phyloP scores from a whole-genome alignment of 1,140 invertebrate species.

The Platyscapa corneri region DNA sequence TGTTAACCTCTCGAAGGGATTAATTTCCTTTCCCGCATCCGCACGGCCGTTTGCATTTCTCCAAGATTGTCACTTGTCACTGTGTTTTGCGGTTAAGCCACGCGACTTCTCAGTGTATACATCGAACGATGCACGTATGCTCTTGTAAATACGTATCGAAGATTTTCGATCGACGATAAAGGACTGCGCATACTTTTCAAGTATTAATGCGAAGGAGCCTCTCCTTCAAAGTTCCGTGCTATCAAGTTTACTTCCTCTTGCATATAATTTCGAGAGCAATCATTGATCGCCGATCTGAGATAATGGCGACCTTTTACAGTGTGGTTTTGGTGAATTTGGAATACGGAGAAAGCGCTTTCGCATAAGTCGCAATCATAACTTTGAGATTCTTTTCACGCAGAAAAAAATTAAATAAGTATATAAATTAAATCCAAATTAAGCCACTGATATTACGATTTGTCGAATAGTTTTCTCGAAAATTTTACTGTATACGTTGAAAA shows the following conservation, averaged over 20 bases:
- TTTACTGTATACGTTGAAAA: neutral
- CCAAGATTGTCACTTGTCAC: neutral
- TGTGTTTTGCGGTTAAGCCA: too few relatives aligned
- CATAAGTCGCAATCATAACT: neutral
- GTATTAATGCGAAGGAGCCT: neutral
- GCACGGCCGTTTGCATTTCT: neutral
- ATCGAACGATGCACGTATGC: too few relatives aligned
- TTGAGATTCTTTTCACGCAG: neutral
- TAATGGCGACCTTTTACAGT: neutral
- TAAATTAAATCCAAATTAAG: neutral
- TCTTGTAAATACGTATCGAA: neutral
- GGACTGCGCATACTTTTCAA: neutral
- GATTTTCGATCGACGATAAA: neutral
- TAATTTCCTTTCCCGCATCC: neutral
- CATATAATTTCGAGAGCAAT: neutral
- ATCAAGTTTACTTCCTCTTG: neutral
- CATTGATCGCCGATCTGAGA: neutral
- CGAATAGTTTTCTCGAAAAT: neutral
- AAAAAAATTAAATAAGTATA: neutral
- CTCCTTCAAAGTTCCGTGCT: neutral
- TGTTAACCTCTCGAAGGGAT: conserved; percentile 9
- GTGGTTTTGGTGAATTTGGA: neutral
- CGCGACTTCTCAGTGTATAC: neutral
- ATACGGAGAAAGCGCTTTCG: conserved; percentile 21
- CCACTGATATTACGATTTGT: neutral